Evolutionary conservation across 1,140 invertebrate genomes (phyloP), one percentile per base, ranked within the genome.

Genomic region (Drosophila takahashii): DNA sequence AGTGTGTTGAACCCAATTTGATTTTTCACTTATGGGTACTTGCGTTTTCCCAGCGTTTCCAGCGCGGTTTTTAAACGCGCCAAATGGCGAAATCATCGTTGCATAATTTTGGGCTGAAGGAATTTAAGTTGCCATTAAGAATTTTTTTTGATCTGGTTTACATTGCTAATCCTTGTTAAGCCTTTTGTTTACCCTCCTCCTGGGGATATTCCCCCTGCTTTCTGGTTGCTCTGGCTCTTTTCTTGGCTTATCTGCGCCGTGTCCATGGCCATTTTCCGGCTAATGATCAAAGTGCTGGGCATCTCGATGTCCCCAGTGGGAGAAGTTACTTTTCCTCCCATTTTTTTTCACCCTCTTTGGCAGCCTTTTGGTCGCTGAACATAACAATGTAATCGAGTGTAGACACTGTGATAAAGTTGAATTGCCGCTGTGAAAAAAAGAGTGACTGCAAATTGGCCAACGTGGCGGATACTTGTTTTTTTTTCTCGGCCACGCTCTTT

Each of bases 381-480:
- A 73, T 84, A 77, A 85, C 81, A 85, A 85, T 76, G 81, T 86
- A 86, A 85, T 85, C 81, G 81, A 86, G 81, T 86, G 81, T 77
- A 73, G 69, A 66, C 62, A 77, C 72, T 62, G 73, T 48, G 81
- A 85, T 85, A 85, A 85, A 77, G 47, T 73, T 73, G 66, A 85
- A 72, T 79, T 76, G 80, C 76, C 32, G 22, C 34, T 57, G 71
- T 26, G 41, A 9, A 4, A 10, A 32, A 76, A 80, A 67, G 59
- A 83, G 76, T 72, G 42, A 76, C 29, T 58, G 62, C 67, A 81
- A 81, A 81, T 77, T 71, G 78, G 60, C 77, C 62, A 79, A 70
- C 58, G 50, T 64, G 45, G 73, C 52, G 58, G 27, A 66, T 62
- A 47, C 34, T 26, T 51, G 62, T 11, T 70, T 45, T 66, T 39